Evolutionary conservation across 2,888 invertebrate genomes (phyloP).

Genomic region (Stenodera caucasica): DNA sequence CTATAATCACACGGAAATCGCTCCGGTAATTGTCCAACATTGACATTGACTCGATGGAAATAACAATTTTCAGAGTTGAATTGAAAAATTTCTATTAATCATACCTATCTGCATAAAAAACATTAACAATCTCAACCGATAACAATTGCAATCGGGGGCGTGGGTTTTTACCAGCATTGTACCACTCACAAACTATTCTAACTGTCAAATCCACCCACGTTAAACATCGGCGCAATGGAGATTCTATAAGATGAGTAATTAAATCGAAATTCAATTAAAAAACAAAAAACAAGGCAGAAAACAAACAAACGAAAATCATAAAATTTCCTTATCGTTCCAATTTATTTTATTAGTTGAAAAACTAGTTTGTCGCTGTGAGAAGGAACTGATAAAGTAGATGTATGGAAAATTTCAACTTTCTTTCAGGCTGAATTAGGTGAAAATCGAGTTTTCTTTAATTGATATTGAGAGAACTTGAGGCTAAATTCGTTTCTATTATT

Average conservation of each 20-base stretch:
- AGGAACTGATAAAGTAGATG: background rate
- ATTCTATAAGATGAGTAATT: background rate
- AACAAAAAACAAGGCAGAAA: too few species aligned
- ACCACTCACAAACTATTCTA: constrained; percentile 1
- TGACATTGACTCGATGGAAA: constrained; percentile 10
- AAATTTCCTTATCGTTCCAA: background rate
- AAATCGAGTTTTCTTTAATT: background rate
- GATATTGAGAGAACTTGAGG: background rate
- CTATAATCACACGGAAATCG: constrained; percentile 21
- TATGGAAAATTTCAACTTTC: background rate
- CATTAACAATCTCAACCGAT: background rate
- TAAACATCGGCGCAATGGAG: background rate
- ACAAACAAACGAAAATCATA: background rate
- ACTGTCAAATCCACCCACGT: background rate
- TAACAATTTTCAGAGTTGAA: too few species aligned
- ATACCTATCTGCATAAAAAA: background rate
- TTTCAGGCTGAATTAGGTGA: background rate
- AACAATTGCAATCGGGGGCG: constrained; percentile 5
- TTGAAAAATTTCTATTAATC: constrained; percentile 1
- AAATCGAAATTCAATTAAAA: background rate
- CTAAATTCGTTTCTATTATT: constrained; percentile 3
- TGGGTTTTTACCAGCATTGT: background rate
- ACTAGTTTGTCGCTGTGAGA: background rate
- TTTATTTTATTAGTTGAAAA: background rate
- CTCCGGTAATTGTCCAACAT: constrained; percentile 8